Evolutionary conservation across 2,888 invertebrate species (phyloP).

Genomic region (Dendrolimus houi): DNA sequence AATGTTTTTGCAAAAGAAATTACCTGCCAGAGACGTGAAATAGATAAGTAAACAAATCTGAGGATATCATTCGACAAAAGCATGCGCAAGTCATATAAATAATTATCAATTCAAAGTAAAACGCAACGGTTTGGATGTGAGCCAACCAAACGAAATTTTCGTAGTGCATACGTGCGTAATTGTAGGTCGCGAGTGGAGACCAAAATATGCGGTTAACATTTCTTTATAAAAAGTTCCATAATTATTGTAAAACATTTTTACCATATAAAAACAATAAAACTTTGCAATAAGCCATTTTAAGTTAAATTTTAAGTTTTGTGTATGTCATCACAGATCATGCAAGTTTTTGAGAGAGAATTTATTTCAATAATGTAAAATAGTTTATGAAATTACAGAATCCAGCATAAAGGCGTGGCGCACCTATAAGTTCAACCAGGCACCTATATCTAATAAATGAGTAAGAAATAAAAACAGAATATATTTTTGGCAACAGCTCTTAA

Average conservation of each 20-base stretch:
- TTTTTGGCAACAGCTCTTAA: not conserved
- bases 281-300: too few species aligned
- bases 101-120: constrained; percentile 49
- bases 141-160: constrained; percentile 48
- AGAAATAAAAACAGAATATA: not conserved
- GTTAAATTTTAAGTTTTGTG: too few species aligned
- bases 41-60: constrained; percentile 31
- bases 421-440: not conserved
- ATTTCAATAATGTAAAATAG: too few species aligned
- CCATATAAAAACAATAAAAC: too few species aligned
- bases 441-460: not conserved
- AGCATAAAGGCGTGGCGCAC: too few species aligned
- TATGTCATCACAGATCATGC: too few species aligned
- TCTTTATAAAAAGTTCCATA: not conserved
- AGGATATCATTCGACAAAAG: constrained; percentile 43
- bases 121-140: constrained; percentile 39
- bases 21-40: constrained; percentile 9
- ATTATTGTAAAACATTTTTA: too few species aligned
- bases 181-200: constrained; percentile 16
- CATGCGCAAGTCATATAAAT: constrained; percentile 49
- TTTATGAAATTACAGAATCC: too few species aligned
- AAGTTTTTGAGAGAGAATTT: too few species aligned
- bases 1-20: constrained; percentile 3
- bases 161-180: constrained; percentile 37
- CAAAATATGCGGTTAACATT: not conserved